phyloP scores from a whole-genome alignment of 2,888 invertebrate genomes.

The Oxystoma pomonae region DNA sequence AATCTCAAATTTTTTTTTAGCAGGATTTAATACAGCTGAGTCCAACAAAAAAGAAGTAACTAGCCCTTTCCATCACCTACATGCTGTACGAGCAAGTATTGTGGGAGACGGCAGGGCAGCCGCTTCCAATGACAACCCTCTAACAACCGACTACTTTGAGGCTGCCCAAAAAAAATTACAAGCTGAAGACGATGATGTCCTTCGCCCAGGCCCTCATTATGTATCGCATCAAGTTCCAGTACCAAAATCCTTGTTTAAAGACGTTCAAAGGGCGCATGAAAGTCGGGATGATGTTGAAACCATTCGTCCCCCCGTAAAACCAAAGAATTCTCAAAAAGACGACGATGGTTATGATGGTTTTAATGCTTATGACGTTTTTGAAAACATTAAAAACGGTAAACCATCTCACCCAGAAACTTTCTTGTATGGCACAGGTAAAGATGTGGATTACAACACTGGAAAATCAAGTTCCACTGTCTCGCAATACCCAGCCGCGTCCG shows the following conservation, averaged over 20 bases:
- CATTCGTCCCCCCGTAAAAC: slow-evolving; percentile 28
- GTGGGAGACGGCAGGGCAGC: slow-evolving; percentile 12
- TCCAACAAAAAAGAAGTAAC: slow-evolving; percentile 27
- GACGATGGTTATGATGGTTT: slow-evolving; percentile 14
- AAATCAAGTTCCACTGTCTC: slow-evolving; percentile 37
- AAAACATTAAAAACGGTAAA: slow-evolving; percentile 19
- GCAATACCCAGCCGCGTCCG: slow-evolving; percentile 32
- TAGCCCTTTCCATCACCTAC: neutral
- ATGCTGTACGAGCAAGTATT: neutral
- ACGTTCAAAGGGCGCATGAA: slow-evolving; percentile 25
- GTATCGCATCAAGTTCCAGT: slow-evolving; percentile 38
- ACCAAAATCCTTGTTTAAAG: slow-evolving; percentile 6
- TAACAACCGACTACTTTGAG: slow-evolving; percentile 44
- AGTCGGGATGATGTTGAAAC: slow-evolving; percentile 30
- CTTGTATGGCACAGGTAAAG: slow-evolving; percentile 19
- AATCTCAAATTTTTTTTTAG: too few species aligned
- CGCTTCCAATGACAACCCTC: slow-evolving; percentile 19
- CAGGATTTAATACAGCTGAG: neutral
- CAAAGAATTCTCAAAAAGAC: slow-evolving; percentile 22
- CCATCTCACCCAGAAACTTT: neutral
- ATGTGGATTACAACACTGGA: slow-evolving; percentile 33
- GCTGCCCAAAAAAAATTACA: slow-evolving; percentile 35
- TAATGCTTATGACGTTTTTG: slow-evolving; percentile 19
- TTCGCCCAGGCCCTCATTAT: slow-evolving; percentile 39
- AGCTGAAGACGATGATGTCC: slow-evolving; percentile 25